phyloP scores from a whole-genome alignment of 2,113 vertebrate species.

The Phocoena sinus region DNA sequence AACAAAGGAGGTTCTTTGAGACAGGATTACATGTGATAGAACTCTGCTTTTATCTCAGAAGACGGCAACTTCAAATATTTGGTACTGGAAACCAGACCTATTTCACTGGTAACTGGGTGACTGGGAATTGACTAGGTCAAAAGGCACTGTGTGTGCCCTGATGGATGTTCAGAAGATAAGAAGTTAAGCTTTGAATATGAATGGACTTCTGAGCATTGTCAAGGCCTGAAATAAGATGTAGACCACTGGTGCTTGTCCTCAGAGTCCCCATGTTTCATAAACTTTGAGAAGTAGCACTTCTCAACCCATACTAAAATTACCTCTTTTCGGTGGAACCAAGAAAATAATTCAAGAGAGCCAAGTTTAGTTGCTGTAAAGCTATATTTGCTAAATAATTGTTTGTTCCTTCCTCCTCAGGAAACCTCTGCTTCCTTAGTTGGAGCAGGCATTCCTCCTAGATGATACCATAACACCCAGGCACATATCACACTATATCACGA shows the following conservation, averaged over 20 bases:
- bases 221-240: neutral
- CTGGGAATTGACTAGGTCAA: neutral
- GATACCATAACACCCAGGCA: fast-evolving
- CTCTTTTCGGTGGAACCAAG: neutral
- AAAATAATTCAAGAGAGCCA: neutral
- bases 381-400: neutral
- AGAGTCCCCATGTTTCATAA: neutral
- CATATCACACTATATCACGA: neutral
- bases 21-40: neutral
- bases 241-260: neutral
- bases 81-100: neutral
- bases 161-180: neutral
- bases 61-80: neutral
- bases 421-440: neutral
- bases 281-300: neutral
- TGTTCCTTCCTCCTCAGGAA: neutral
- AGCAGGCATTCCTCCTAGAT: neutral
- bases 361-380: neutral
- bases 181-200: neutral
- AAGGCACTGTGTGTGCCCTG: neutral
- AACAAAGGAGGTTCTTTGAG: neutral
- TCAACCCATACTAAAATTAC: neutral
- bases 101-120: neutral
- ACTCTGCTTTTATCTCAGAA: neutral
- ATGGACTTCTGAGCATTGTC: neutral